These are phyloP conservation scores for Pempheris klunzingeri DNA, from an alignment of 2,797 vertebrate genomes.

Conservation along the genomic window DNA sequence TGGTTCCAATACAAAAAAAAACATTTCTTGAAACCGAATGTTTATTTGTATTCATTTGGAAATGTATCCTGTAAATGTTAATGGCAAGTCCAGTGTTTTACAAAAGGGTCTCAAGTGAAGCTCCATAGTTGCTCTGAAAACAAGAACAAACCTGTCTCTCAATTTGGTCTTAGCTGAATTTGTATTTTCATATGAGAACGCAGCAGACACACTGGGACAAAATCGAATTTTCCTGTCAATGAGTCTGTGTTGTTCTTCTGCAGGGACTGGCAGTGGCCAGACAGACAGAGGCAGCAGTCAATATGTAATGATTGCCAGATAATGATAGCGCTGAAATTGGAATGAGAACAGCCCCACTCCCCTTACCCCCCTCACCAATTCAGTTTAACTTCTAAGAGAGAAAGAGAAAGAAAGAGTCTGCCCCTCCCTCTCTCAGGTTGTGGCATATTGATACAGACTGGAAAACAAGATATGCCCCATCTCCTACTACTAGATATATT, in stretches of 20 bases:
- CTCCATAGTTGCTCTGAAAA: neutral
- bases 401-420: too few relatives aligned
- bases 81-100: neutral
- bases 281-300: conserved; percentile 33
- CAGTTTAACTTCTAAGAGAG: too few relatives aligned
- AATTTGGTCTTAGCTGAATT: neutral
- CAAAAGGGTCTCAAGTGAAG: neutral
- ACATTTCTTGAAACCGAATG: neutral
- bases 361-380: neutral
- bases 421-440: neutral
- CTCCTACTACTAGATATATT: too few relatives aligned
- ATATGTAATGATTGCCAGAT: conserved; percentile 41
- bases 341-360: conserved; percentile 13
- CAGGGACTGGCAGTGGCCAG: neutral
- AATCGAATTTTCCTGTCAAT: neutral
- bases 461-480: too few relatives aligned
- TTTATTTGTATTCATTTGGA: neutral
- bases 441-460: too few relatives aligned
- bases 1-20: neutral
- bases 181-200: neutral
- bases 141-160: neutral
- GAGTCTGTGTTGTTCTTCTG: neutral
- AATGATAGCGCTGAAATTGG: conserved; percentile 39
- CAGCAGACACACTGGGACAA: neutral
- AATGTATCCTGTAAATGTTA: neutral